phyloP scores from a whole-genome alignment of 2,888 invertebrate genomes.

The Hyposoter dolosus region DNA sequence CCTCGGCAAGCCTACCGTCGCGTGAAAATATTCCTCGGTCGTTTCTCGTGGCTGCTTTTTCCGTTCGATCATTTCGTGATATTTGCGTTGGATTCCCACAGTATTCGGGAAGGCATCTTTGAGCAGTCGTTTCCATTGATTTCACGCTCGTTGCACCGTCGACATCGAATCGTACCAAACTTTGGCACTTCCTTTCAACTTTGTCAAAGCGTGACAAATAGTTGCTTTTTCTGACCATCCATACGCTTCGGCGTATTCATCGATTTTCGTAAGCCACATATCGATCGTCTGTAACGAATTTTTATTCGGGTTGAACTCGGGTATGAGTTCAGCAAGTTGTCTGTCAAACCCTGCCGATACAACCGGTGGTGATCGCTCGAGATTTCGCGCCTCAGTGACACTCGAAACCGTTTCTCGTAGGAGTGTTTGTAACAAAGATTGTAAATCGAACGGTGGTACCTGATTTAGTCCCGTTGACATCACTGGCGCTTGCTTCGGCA shows the following conservation, averaged over 20 bases:
- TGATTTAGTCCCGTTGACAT: constrained; percentile 37
- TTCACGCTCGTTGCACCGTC: constrained; percentile 48
- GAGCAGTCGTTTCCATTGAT: constrained; percentile 47
- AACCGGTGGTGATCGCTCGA: background rate
- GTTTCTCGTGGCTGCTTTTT: constrained; percentile 32
- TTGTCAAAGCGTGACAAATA: constrained; percentile 49
- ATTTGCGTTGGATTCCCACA: constrained; percentile 44
- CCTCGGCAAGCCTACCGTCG: constrained; percentile 40
- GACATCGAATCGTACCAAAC: constrained; percentile 54
- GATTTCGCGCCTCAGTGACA: constrained; percentile 24
- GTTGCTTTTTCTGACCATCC: constrained; percentile 48
- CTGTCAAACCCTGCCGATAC: constrained; percentile 31
- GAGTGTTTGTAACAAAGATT: constrained; percentile 40
- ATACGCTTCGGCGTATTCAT: constrained; percentile 50
- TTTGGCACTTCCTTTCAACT: constrained; percentile 42
- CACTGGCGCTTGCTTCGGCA: constrained; percentile 7
- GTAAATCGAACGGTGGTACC: constrained; percentile 50
- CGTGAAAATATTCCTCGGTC: constrained; percentile 47
- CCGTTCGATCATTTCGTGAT: constrained; percentile 44
- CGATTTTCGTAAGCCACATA: constrained; percentile 51
- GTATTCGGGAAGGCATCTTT: constrained; percentile 43
- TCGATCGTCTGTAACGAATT: constrained; percentile 43
- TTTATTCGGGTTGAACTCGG: constrained; percentile 48
- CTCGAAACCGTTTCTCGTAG: constrained; percentile 49
- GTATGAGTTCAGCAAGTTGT: constrained; percentile 44